Percentiles rank a stretch among this genome's conserved stretches.
phyloP scores from a whole-genome alignment of 2,797 vertebrate species.

The Falco concolor region DNA sequence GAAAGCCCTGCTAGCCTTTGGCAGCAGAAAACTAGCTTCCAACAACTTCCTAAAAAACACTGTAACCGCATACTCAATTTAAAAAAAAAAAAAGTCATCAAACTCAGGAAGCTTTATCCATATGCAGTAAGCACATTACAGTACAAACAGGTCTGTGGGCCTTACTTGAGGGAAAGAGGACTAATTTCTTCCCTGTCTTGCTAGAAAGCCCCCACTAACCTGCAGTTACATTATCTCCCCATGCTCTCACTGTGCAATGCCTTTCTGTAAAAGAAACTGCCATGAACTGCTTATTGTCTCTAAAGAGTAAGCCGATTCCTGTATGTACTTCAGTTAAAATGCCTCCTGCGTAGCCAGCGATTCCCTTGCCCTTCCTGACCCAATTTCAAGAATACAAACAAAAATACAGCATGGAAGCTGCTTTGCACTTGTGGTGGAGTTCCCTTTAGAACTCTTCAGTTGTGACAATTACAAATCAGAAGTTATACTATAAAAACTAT shows the following conservation, averaged over 20 bases:
- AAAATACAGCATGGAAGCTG: background rate
- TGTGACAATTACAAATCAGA: background rate
- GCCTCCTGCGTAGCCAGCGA: background rate
- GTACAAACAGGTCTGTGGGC: background rate
- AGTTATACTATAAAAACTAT: background rate
- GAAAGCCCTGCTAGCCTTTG: background rate
- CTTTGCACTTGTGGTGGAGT: background rate
- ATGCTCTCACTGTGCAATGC: background rate
- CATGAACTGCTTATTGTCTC: background rate
- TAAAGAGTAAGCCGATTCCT: background rate
- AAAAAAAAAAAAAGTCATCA: background rate
- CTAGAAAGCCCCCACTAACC: background rate
- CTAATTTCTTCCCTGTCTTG: background rate
- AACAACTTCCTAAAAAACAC: background rate
- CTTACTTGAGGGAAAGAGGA: background rate
- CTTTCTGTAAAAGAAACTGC: background rate
- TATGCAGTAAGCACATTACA: background rate
- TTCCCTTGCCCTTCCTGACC: background rate
- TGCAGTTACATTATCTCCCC: background rate
- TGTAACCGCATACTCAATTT: background rate
- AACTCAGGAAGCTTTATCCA: background rate
- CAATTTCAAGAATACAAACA: background rate
- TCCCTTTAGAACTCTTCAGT: background rate
- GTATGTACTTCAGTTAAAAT: background rate
- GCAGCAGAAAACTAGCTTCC: background rate